Evolutionary conservation across 2,888 invertebrate genomes (phyloP).

Genomic region (Conchocele bisecta): DNA sequence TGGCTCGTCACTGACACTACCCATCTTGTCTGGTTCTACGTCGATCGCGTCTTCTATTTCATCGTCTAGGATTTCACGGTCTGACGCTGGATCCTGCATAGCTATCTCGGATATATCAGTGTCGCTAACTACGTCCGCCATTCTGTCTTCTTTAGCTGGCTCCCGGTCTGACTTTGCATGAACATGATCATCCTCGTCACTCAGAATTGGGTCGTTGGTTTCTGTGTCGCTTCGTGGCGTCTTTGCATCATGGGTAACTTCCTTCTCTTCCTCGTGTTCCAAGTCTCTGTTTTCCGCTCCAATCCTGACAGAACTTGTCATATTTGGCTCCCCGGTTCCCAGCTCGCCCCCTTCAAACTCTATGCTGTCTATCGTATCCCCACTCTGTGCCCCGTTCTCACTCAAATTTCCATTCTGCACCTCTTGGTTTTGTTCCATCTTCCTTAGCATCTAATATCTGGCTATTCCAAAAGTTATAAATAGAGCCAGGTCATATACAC

Average conservation of each 20-base stretch:
- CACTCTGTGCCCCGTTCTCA: constrained; percentile 30
- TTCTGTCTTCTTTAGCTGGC: constrained; percentile 6
- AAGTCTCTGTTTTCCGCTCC: constrained; percentile 12
- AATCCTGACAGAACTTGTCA: background rate
- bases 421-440: constrained; percentile 49
- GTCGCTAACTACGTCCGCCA: constrained; percentile 50
- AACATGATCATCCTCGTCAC: constrained; percentile 54
- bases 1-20: constrained; percentile 66
- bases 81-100: constrained; percentile 39
- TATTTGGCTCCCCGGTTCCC: too few relatives aligned
- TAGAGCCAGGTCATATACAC: too few relatives aligned
- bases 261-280: constrained; percentile 6
- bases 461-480: too few relatives aligned
- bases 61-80: constrained; percentile 45
- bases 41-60: constrained; percentile 47
- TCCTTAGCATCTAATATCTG: too few relatives aligned
- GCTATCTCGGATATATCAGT: constrained; percentile 48
- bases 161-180: background rate
- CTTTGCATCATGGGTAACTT: background rate
- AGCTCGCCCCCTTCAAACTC: background rate
- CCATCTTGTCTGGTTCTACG: constrained; percentile 55
- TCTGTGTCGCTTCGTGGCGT: constrained; percentile 18
- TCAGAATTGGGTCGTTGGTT: constrained; percentile 44
- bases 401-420: constrained; percentile 38
- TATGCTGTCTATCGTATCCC: constrained; percentile 15